Evolutionary conservation across 2,113 vertebrate genomes (phyloP), one percentile per base, ranked within the genome.

Genomic region (Trichomycterus rosablanca): DNA sequence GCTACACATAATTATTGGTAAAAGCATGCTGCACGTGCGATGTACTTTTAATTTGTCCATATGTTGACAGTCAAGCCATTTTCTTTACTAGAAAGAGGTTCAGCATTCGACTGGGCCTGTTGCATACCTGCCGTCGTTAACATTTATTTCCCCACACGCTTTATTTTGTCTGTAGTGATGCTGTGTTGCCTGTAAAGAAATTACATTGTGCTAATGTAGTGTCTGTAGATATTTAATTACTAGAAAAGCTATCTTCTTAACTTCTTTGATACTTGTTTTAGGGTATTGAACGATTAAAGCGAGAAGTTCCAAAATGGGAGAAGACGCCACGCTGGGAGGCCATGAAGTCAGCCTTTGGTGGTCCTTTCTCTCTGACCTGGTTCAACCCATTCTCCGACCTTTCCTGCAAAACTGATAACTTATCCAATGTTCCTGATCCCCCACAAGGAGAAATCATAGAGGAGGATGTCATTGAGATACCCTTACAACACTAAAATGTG

Each of bases 251-350:
- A n/a, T n/a, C 40, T 0, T 26, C 10, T 66, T 35, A 66, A 48
- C 16, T 7, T 14, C 5, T 45, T 45, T 76, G 11, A 73, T 59
- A 66, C 50, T 69, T 71, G n/a, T 80, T 73, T n/a, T 83, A 98
- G 95, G 91, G 89, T 28, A 97, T 98, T 2, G 94, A 97, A 69
- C 89, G 91, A 40, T 87, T 98, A 59, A 93, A 98, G 66, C 86
- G 91, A 1, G 88, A 97, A 77, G 79, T 84, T 2, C 89, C 88
- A 3, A 89, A 80, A 7, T 90, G 93, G 90, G 84, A 84, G 74
- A 91, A 71, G 79, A 72, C 49, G 7, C 63, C 81, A 0, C 83
- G 85, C 72, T 91, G 93, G 90, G 84, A 88, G 67, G 84, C 85
- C 4, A 81, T 93, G 81, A 80, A 87, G 70, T 67, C 78, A 63